Evolutionary conservation across 2,113 vertebrate species (phyloP).

Genomic region (Tympanuchus pallidicinctus): DNA sequence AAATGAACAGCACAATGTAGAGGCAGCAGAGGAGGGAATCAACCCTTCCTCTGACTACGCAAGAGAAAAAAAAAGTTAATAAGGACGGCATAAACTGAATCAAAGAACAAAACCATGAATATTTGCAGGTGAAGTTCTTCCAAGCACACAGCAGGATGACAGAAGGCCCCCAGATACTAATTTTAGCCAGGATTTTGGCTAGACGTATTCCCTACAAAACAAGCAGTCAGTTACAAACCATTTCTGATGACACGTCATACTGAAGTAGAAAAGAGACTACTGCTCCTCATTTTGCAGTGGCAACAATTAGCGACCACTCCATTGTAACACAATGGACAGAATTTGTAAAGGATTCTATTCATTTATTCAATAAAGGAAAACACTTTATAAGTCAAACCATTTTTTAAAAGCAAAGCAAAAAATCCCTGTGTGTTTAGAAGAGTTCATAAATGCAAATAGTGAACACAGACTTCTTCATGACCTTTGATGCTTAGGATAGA

Average conservation of each 20-base stretch:
- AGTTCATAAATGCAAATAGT: not conserved
- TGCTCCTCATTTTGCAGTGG: not conserved
- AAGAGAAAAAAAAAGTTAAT: not conserved
- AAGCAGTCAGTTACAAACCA: not conserved
- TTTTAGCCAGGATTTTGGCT: no score
- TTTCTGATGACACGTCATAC: not conserved
- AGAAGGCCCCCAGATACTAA: not conserved
- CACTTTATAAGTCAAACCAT: not conserved
- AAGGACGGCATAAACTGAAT: not conserved
- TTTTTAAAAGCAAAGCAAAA: not conserved
- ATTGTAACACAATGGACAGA: not conserved
- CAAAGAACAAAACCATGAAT: not conserved
- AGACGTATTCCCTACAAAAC: not conserved
- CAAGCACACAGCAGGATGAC: not conserved
- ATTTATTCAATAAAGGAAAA: not conserved
- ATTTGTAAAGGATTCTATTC: not conserved
- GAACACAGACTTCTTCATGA: accelerated
- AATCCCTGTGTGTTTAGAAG: not conserved
- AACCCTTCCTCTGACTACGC: conserved; percentile 43
- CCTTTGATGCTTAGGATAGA: not conserved
- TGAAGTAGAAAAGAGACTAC: not conserved
- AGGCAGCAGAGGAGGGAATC: conserved; percentile 28
- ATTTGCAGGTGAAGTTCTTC: not conserved
- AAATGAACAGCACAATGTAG: conserved; percentile 20
- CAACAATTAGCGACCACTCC: not conserved